These are phyloP conservation scores for Chloropsis cyanopogon DNA, from an alignment of 2,113 vertebrate genomes.

Conservation along the genomic window DNA sequence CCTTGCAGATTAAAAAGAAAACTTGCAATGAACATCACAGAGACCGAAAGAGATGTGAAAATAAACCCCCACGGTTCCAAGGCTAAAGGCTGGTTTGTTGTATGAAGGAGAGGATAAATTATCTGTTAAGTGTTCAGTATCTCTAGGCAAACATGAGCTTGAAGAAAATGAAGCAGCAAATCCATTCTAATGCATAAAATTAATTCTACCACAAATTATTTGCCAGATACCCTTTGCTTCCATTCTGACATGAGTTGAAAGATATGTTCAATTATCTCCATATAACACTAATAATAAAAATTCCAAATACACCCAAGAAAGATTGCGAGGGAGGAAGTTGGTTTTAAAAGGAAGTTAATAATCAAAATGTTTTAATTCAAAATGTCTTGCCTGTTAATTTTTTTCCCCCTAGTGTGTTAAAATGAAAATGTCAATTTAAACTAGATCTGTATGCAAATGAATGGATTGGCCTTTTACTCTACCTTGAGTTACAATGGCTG, in stretches of 20 bases:
- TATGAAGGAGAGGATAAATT: not conserved
- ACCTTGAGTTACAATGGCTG: not conserved
- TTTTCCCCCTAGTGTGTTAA: not conserved
- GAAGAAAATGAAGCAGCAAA: slow-evolving; percentile 20
- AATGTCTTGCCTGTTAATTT: not conserved
- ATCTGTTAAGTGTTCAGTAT: not conserved
- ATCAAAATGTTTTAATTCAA: slow-evolving; percentile 34
- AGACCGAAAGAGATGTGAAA: not conserved
- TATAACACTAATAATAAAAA: slow-evolving; percentile 31
- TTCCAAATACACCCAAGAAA: slow-evolving; percentile 36
- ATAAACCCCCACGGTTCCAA: not conserved
- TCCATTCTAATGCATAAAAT: not conserved
- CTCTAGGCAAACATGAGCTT: not conserved
- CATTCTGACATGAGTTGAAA: slow-evolving; percentile 11
- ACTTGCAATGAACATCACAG: not conserved
- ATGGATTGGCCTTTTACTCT: not conserved
- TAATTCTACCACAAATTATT: not conserved
- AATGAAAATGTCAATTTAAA: slow-evolving; percentile 25
- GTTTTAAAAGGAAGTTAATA: not conserved
- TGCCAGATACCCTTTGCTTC: not conserved
- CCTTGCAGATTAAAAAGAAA: not conserved
- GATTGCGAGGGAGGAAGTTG: not conserved
- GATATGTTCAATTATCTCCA: slow-evolving; percentile 44
- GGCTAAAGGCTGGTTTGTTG: not conserved
- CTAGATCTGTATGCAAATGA: not conserved